Evolutionary conservation across 2,113 vertebrate species (phyloP).

Genomic region (Zosterops borbonicus): DNA sequence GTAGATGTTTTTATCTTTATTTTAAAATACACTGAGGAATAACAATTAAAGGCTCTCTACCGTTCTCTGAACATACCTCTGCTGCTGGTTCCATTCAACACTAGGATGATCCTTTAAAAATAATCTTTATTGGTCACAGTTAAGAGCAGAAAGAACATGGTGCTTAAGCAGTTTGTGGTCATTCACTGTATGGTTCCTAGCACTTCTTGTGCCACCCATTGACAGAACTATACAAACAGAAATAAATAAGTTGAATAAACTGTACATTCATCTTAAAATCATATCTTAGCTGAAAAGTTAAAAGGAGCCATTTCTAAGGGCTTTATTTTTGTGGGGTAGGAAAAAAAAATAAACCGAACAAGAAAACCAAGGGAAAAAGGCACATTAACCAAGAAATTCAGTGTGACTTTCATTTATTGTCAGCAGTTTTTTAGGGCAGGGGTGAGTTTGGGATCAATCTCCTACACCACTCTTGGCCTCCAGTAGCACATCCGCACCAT

Average conservation of each 20-base stretch:
- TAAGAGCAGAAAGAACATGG: conserved; percentile 1
- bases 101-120: conserved; percentile 61
- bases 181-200: not conserved
- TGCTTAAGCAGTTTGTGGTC: not conserved
- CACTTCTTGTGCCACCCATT: not conserved
- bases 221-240: conserved; percentile 41
- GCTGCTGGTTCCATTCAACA: not conserved
- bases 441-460: conserved; percentile 29
- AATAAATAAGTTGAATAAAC: conserved; percentile 60
- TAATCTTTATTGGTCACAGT: conserved; percentile 69
- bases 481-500: not conserved
- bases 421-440: conserved; percentile 51
- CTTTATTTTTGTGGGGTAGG: not conserved
- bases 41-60: not conserved
- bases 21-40: not conserved
- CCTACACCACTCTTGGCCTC: not conserved
- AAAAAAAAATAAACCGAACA: not conserved
- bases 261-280: not conserved
- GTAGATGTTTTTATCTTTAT: not conserved
- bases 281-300: not conserved
- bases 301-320: not conserved
- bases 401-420: conserved; percentile 62
- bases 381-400: conserved; percentile 7
- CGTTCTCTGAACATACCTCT: not conserved
- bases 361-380: not conserved